Conservation (phyloP, 2,797 vertebrate species). For the Lepilemur septentrionalis region DNA sequence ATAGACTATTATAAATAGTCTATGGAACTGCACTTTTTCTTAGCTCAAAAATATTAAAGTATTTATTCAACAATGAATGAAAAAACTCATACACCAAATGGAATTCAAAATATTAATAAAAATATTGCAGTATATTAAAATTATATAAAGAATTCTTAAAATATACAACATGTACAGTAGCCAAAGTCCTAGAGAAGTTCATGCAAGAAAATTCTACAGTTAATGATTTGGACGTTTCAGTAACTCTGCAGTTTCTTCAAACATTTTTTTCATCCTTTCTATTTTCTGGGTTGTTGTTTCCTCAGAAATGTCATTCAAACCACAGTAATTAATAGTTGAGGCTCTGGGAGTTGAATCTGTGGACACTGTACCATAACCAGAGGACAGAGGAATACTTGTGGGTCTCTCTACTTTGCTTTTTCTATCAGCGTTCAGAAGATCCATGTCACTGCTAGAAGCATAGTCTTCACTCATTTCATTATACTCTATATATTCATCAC, state of each 20-base stretch:
- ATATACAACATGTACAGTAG: slow-evolving; percentile 66
- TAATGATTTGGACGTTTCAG: slow-evolving; percentile 84
- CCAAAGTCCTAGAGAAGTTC: slow-evolving; percentile 24
- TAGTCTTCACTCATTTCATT: too few relatives aligned
- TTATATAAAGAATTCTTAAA: slow-evolving; percentile 55
- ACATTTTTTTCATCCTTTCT: slow-evolving; percentile 92
- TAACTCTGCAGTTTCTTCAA: slow-evolving; percentile 90
- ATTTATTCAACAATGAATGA: slow-evolving; percentile 79
- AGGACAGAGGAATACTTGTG: slow-evolving; percentile 64
- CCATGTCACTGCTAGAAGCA: too few relatives aligned
- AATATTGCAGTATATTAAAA: slow-evolving; percentile 64
- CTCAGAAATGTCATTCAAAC: slow-evolving; percentile 85
- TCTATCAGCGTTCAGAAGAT: slow-evolving; percentile 40
- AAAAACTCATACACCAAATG: slow-evolving; percentile 57
- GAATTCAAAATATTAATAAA: slow-evolving; percentile 53
- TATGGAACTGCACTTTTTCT: too few relatives aligned
- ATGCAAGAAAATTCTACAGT: slow-evolving; percentile 70
- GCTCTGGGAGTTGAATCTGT: slow-evolving; percentile 78
- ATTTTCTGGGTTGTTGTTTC: slow-evolving; percentile 89
- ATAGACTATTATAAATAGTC: background rate
- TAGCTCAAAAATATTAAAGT: slow-evolving; percentile 52
- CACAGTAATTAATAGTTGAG: slow-evolving; percentile 74
- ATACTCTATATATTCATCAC: too few relatives aligned
- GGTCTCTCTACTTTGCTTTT: slow-evolving; percentile 75
- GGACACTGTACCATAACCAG: slow-evolving; percentile 78